phyloP scores from a whole-genome alignment of 2,888 invertebrate genomes.

The Callimorpha dominula region DNA sequence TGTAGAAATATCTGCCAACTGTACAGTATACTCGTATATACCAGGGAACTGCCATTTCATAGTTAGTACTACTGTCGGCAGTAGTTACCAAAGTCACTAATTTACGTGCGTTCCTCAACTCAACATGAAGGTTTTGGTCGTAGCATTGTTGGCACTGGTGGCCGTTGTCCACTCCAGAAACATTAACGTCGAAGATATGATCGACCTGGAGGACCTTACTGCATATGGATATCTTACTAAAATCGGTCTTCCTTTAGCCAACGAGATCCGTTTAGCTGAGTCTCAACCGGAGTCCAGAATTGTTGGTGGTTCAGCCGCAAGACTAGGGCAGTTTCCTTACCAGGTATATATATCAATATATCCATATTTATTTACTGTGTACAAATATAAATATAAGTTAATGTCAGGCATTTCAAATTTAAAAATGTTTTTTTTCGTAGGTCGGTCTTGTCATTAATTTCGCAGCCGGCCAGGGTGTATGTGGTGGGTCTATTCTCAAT shows the following conservation, averaged over 20 bases:
- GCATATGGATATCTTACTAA: constrained; percentile 47
- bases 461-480: not conserved
- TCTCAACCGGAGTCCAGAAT: constrained; percentile 40
- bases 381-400: not conserved
- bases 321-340: constrained; percentile 47
- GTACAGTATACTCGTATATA: not conserved
- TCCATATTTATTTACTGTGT: not conserved
- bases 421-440: not conserved
- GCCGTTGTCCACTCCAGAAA: constrained; percentile 34
- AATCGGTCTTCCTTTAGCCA: constrained; percentile 47
- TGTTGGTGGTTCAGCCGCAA: constrained; percentile 42
- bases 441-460: not conserved
- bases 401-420: not conserved
- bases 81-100: not conserved
- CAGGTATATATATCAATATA: constrained; percentile 40
- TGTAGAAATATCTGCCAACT: not conserved
- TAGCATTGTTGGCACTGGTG: constrained; percentile 38
- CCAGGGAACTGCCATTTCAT: not conserved
- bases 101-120: not conserved
- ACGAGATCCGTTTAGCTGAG: constrained; percentile 40
- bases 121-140: constrained; percentile 14
- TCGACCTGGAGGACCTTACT: constrained; percentile 36
- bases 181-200: constrained; percentile 27
- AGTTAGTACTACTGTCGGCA: not conserved
- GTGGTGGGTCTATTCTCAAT: constrained; percentile 8